Evolutionary conservation across 2,888 invertebrate genomes (phyloP), one percentile per base, ranked within the genome.

Genomic region (Drosophila acutilabella): DNA sequence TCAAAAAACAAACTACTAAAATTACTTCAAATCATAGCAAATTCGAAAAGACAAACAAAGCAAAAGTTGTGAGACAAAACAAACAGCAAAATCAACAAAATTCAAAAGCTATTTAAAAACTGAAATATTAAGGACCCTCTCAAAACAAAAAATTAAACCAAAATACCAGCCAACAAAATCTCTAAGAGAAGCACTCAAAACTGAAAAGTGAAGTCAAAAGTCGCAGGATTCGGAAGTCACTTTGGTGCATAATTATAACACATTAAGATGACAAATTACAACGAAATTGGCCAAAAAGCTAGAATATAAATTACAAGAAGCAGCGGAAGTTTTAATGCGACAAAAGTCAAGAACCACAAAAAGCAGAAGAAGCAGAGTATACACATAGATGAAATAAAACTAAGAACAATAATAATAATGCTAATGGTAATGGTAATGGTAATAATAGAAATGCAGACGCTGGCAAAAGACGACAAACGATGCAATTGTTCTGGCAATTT

Each of bases 261-360:
- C 82, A 88, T 88, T 83, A 88, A 74, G 85, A 82, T 84, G 88
- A 87, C 74, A 82, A 88, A 84, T 85, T 87, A 65, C 84, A 74
- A 47, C 65, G 78, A 68, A 80, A 80, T 79, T 73, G n/a, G 64
- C 72, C 70, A 74, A 87, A 84, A 74, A 71, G 71, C 80, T 79
- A 71, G 71, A 81, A 75, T 86, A 89, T 88, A 88, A 88, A 88
- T 88, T 89, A 89, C 80, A 80, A 83, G 75, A 78, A 79, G 74
- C 58, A 84, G 57, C 88, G 88, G 88, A 88, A 88, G 86, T 89
- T 79, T 78, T 88, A 88, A 81, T 89, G 88, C 89, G 89, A 77
- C 85, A 89, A 87, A 85, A 77, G 73, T 78, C 72, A 85, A 89
- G 83, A 75, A 66, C 69, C 36, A 57, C 57, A 48, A 51, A 33